phyloP scores from a whole-genome alignment of 92 coral and sea anemone species.

The Zoanthus solanderi region DNA sequence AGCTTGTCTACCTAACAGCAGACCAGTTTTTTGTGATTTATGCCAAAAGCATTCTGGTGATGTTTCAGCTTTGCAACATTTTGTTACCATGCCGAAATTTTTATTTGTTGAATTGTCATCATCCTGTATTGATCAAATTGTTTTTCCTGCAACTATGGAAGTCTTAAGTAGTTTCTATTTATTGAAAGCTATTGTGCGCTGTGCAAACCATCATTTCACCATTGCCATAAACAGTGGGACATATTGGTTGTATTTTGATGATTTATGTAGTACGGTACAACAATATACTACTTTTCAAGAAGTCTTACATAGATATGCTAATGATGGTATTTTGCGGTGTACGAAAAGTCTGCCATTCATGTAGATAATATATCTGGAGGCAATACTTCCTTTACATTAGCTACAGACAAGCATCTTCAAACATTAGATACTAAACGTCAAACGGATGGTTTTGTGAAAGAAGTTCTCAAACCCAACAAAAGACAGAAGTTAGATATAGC shows the following conservation, averaged over 20 bases:
- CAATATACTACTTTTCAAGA: constrained; percentile 49
- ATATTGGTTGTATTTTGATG: constrained; percentile 52
- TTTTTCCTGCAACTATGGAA: constrained; percentile 45
- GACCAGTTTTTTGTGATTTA: constrained; percentile 45
- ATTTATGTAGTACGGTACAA: constrained; percentile 35
- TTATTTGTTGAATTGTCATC: constrained; percentile 46
- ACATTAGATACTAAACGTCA: constrained; percentile 20
- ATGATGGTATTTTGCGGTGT: constrained; percentile 63
- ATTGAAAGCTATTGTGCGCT: constrained; percentile 52
- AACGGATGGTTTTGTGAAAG: constrained; percentile 23
- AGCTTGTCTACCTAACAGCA: constrained; percentile 52
- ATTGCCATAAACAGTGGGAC: constrained; percentile 46
- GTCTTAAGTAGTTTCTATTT: constrained; percentile 48
- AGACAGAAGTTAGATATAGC: constrained; percentile 30
- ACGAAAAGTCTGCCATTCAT: constrained; percentile 48
- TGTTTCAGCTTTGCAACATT: not conserved
- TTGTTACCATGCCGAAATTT: constrained; percentile 45
- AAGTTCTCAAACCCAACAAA: constrained; percentile 32
- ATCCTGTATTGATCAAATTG: constrained; percentile 35
- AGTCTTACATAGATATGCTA: constrained; percentile 48
- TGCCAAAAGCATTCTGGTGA: constrained; percentile 49
- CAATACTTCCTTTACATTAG: constrained; percentile 2
- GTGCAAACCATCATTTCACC: constrained; percentile 55
- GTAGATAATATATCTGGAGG: not conserved
- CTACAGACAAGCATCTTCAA: constrained; percentile 4